Conservation (phyloP, 2,113 vertebrate species). For the Cyanocitta stelleri region DNA sequence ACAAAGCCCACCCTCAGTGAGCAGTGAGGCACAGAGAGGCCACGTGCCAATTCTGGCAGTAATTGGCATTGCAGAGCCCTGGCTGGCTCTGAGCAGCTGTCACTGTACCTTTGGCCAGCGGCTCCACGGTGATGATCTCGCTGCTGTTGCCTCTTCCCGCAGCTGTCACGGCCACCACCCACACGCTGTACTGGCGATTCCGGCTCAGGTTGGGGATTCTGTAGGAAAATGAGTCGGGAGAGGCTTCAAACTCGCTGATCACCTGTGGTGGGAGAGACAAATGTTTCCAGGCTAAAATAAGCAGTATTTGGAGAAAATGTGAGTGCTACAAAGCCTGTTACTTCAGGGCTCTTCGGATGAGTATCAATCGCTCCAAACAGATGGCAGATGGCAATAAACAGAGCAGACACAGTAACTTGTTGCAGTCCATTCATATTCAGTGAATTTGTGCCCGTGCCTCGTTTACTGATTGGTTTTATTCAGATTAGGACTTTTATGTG, state of each 20-base stretch:
- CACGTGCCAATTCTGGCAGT: background rate
- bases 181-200: slow-evolving; percentile 93
- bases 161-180: slow-evolving; percentile 95
- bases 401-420: background rate
- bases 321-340: background rate
- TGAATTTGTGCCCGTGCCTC: background rate
- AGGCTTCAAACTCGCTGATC: slow-evolving; percentile 97
- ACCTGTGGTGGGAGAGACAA: slow-evolving; percentile 80
- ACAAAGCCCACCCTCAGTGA: background rate
- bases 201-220: slow-evolving; percentile 91
- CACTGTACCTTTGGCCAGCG: slow-evolving; percentile 86
- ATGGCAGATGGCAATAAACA: background rate
- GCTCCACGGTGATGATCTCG: slow-evolving; percentile 94
- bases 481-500: background rate
- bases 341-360: background rate
- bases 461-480: background rate
- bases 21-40: background rate
- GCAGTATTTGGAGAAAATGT: background rate
- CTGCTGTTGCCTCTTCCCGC: slow-evolving; percentile 96
- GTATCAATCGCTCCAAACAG: background rate
- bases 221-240: slow-evolving; percentile 93
- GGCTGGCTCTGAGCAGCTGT: background rate
- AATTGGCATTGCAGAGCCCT: background rate
- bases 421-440: background rate
- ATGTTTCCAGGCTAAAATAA: slow-evolving; percentile 64